Evolutionary conservation across 2,113 vertebrate species (phyloP).

Genomic region (Tragelaphus strepsiceros): DNA sequence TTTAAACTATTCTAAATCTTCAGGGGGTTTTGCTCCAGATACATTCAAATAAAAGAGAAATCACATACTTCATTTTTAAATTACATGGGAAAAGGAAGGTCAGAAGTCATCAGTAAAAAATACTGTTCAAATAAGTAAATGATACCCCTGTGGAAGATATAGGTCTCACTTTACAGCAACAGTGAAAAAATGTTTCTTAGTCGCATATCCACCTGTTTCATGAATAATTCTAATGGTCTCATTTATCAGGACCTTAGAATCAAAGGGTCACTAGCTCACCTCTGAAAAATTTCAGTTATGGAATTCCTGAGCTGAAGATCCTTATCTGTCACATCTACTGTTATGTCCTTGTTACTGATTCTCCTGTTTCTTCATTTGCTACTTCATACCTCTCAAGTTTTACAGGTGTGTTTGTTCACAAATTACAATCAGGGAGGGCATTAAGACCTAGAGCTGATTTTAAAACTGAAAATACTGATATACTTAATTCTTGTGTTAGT

Average conservation of each 20-base stretch:
- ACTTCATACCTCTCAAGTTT: not conserved
- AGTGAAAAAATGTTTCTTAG: not conserved
- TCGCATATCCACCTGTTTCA: not conserved
- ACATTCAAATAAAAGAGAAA: not conserved
- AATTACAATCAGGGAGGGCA: not conserved
- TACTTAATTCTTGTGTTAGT: not conserved
- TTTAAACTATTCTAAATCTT: not conserved
- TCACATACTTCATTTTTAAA: not conserved
- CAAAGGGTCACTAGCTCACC: not conserved
- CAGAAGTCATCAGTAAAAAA: not conserved
- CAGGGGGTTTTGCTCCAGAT: not conserved
- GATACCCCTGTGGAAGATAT: not conserved
- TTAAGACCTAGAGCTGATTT: not conserved
- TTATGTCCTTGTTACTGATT: not conserved
- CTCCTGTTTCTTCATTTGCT: not conserved
- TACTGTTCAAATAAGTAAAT: not conserved
- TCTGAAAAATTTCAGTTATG: not conserved
- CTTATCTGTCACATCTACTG: not conserved
- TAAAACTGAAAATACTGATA: not conserved
- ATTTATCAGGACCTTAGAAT: not conserved
- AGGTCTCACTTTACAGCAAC: not conserved
- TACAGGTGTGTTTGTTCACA: not conserved
- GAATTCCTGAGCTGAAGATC: not conserved
- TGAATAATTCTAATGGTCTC: not conserved
- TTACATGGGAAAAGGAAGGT: not conserved